Evolutionary conservation across 1,140 invertebrate species (phyloP), one percentile per base, ranked within the genome.

Genomic region (Drosophila saltans): DNA sequence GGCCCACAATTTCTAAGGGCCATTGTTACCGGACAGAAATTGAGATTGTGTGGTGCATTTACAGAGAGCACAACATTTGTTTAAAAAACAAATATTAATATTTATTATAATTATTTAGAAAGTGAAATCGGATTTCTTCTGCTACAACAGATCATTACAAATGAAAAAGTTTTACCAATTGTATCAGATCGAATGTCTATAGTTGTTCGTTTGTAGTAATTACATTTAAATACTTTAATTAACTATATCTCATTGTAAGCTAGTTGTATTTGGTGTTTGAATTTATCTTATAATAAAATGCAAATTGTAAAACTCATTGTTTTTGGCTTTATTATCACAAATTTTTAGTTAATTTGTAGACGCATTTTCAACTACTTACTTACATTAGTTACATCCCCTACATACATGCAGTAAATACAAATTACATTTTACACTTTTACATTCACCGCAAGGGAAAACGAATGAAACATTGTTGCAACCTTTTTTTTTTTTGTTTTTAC

Each of bases 1-100:
- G 90, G 91, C 0, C 92, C 92, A 6, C 92, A 92, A 45, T 92
- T 92, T 55, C 79, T 92, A 67, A 68, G 92, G 16, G 91, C 88
- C 0, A 91, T 92, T 65, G 75, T 92, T 0, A 88, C 78, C 0
- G 88, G 81, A 7, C 82, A 92, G 10, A 85, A 91, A 24, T 58
- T 92, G 16, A 75, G 91, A 43, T 69, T 92, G 0, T 92, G 92
- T 68, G 92, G 91, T 1, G 92, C 91, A 2, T 92, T 92, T 48
- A 91, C 91, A 0, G 90, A 92, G 30, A 92, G 91, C 55, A 92
- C 91, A 3, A 84, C 84, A 8, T 91, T 92, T 73, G 69, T 91
- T 48, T 90, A 80, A 65, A 30, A 30, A 30, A 30, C 2, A 30
- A 2, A 4, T 4, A 30, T 30, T 30, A 30, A 30, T 30, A 30